Evolutionary conservation across 2,797 vertebrate genomes (phyloP), one percentile per base, ranked within the genome.

Genomic region (Halcyon leucocephala): DNA sequence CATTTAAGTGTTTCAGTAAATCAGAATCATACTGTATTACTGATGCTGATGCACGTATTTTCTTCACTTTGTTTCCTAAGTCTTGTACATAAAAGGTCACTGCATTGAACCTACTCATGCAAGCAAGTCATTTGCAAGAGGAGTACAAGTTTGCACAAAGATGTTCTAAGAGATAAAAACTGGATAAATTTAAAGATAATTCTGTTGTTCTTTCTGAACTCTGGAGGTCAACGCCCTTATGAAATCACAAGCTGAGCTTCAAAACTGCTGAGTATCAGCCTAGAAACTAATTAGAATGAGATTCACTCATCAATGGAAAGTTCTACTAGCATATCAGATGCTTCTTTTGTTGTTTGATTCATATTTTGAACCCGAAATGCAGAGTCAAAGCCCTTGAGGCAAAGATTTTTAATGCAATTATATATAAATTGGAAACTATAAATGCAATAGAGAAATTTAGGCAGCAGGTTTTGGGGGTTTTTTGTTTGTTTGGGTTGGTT

Each of bases 381-480:
- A 44, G 19, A 31, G 15, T 33, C 3, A 10, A 89, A 85, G 39
- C 55, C 37, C 85, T 93, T 58, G 35, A 72, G 70, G 92, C 79
- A 94, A 92, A 73, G 19, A 7, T 94, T 57, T 86, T 94, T 82
- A 78, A 76, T 79, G 6, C 93, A 95, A 97, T 73, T 31, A 81
- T 51, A 91, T 67, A 93, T 61, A 90, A 16, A 81, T 84, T 81
- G 84, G 84, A 93, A 94, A 92, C 39, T 31, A 77, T 77, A 86
- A 95, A 93, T 82, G 69, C 70, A 92, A 80, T n/a, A 90, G 51
- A 90, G n/a, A 24, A 31, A 64, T 67, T 95, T 66, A 88, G 69
- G 86, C 79, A 94, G 48, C 52, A 88, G 67, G 41, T 77, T 42
- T 9, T 14, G 8, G 25, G 8, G 12, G 26, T 86, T 92, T 35